Percentiles rank a stretch among this genome's conserved stretches.
These are phyloP conservation scores for Aphis craccivora DNA, from an alignment of 1,140 invertebrate species.

Conservation along the genomic window DNA sequence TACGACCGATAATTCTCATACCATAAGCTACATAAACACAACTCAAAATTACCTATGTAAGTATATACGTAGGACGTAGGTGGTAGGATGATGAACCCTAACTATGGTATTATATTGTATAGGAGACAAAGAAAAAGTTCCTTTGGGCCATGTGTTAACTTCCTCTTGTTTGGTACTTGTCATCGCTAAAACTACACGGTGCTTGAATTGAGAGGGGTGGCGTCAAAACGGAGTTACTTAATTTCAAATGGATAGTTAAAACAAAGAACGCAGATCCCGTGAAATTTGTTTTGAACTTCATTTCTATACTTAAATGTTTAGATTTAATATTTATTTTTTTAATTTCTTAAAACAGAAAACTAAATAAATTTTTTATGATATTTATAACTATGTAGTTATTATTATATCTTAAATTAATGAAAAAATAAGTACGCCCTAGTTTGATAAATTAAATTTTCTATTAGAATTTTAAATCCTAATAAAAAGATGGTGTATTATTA, in stretches of 20 bases:
- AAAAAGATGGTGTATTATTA: no score
- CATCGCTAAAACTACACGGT: background rate
- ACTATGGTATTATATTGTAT: no score
- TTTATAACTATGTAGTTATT: background rate
- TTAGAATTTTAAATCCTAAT: no score
- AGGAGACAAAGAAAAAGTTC: background rate
- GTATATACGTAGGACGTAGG: no score
- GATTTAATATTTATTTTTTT: background rate
- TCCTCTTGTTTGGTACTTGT: background rate
- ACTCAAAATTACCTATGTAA: no score
- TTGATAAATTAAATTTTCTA: no score
- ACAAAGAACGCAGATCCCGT: background rate
- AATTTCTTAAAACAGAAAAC: background rate
- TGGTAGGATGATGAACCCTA: no score
- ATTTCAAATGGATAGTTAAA: background rate
- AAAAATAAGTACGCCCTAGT: no score
- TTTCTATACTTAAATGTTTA: background rate
- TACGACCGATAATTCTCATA: no score
- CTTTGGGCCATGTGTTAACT: background rate
- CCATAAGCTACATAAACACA: no score
- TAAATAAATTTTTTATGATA: background rate
- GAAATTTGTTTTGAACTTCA: background rate
- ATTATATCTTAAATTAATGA: no score
- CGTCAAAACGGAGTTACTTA: background rate
- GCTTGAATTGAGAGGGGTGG: background rate